Base-by-base conservation (phyloP, 2,888 invertebrate genomes). In the Bruchidius siliquastri region DNA sequence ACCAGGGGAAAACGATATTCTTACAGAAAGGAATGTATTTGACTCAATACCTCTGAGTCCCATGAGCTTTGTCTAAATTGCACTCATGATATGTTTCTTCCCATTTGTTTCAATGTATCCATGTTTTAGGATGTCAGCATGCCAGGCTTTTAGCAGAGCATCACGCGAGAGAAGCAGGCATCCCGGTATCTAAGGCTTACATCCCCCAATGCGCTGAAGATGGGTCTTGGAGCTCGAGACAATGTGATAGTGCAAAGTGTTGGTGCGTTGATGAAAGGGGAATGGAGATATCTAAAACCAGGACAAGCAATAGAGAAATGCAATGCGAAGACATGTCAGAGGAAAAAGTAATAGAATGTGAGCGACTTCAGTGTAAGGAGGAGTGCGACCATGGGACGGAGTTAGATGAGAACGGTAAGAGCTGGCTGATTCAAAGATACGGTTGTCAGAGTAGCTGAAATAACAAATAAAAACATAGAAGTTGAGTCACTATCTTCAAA, bases 181-280 rank as follows among this genome's bases (percentile, higher is more conserved):
- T 92, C 72, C 95, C 95, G 0, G 93, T 93, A 0, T 90, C 92
- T 3, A 91, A 92, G 84, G 89, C 91, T 72, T 93, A 92, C 85
- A 91, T 95, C 20, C 95, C 95, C 0, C 89, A 90, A 74, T 96
- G 96, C 82, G 89, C 90, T 70, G 87, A 88, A 0, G 91, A 91
- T 72, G 96, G 96, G 0, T 87, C 88, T 0, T 96, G 92, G 86
- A 90, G 91, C 70, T 85, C 88, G 0, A 89, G 94, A 0, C 95
- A 96, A 82, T 96, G 95, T 82, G 89, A 91, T 79, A 91, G 90
- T 22, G 88, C 90, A 22, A 88, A 90, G 78, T 96, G 95, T 84
- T 96, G 95, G 95, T 96, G 96, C 84, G 95, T 95, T 0, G 93
- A 95, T 80, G 85, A 87, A 6, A 82, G 85, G n/a, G 96, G 96